Evolutionary conservation across 2,797 vertebrate species (phyloP).

Genomic region (Champsocephalus gunnari): DNA sequence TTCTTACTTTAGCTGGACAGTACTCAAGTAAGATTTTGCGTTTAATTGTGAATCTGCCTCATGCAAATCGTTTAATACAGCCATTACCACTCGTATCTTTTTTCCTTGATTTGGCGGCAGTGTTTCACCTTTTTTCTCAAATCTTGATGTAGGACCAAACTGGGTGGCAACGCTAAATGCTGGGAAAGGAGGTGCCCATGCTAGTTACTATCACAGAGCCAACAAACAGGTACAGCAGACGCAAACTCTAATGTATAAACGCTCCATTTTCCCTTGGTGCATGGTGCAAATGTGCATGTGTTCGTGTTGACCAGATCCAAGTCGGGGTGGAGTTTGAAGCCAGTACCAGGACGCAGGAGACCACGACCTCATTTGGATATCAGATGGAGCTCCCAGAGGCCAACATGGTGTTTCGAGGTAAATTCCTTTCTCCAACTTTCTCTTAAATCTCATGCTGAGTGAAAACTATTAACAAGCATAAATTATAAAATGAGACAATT

Average conservation of each 20-base stretch:
- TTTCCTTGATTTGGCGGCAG: neutral
- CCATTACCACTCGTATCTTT: conserved; percentile 1
- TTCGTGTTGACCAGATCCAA: conserved; percentile 86
- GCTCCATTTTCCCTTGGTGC: neutral
- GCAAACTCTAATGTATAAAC: neutral
- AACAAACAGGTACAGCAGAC: conserved; percentile 89
- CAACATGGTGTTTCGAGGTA: conserved; percentile 94
- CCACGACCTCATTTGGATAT: conserved; percentile 95
- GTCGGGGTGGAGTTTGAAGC: conserved; percentile 98
- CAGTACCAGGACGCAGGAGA: conserved; percentile 95
- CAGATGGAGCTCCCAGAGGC: conserved; percentile 93
- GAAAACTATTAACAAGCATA: conserved; percentile 1
- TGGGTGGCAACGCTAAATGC: conserved; percentile 94
- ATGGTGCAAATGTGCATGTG: conserved; percentile 14
- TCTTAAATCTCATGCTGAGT: neutral
- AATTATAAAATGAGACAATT: neutral
- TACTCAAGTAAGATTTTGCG: conserved; percentile 87
- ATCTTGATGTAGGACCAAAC: conserved; percentile 84
- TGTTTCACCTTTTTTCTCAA: neutral
- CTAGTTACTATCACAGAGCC: conserved; percentile 95
- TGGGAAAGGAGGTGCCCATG: conserved; percentile 95
- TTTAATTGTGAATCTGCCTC: conserved; percentile 13
- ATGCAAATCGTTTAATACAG: neutral
- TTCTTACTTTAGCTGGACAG: conserved; percentile 94
- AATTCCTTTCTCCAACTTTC: conserved; percentile 5